phyloP scores from a whole-genome alignment of 2,888 invertebrate species.

The Brenthis daphne region DNA sequence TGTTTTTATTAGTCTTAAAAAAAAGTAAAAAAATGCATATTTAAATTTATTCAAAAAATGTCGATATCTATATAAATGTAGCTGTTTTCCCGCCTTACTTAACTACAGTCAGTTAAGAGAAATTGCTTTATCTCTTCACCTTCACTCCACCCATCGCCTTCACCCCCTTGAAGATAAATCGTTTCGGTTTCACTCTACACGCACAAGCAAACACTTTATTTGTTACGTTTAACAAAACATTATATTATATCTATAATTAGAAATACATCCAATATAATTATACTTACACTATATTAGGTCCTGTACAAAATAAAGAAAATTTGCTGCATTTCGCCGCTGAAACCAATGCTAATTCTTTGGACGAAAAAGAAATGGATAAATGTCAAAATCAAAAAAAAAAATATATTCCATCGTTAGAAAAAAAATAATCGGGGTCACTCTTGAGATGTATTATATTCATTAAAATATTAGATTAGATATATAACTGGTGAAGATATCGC shows the following conservation, averaged over 20 bases:
- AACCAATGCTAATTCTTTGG: no score
- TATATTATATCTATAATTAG: background rate
- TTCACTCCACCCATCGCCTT: constrained; percentile 44
- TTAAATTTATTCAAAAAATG: background rate
- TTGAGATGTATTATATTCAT: no score
- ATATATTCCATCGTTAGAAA: no score
- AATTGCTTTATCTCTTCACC: constrained; percentile 68
- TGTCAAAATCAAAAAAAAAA: no score
- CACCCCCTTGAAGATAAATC: constrained; percentile 26
- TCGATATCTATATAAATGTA: constrained; percentile 46
- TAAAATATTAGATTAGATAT: no score
- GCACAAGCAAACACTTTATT: background rate
- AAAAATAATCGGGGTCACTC: no score
- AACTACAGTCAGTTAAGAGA: constrained; percentile 62
- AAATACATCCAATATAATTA: no score
- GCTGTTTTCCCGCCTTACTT: constrained; percentile 56
- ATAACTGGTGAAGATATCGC: no score
- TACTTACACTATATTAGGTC: no score
- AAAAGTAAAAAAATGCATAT: background rate
- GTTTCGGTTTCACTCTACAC: constrained; percentile 25
- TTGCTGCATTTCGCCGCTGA: no score
- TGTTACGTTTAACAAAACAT: background rate
- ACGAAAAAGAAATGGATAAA: no score
- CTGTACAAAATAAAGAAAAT: no score
- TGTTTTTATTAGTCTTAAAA: background rate